A percentile compares a stretch with the other conserved stretches of the same genome.
Evolutionary conservation across 2,888 invertebrate genomes (phyloP).

Genomic region (Papilio gigon): DNA sequence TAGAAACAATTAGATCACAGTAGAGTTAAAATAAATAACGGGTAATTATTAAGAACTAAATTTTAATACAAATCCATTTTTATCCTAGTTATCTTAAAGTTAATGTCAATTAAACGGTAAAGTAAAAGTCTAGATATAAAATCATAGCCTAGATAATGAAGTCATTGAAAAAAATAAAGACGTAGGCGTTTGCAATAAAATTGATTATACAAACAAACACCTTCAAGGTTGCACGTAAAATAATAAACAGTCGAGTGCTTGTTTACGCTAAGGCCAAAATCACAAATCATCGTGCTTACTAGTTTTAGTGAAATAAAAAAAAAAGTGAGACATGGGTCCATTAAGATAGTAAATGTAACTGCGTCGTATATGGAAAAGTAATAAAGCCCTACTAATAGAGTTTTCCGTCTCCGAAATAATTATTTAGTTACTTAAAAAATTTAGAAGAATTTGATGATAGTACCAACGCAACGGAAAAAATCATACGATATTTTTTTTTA

Average conservation of each 20-base stretch:
- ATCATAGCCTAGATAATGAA: neutral
- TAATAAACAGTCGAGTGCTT: neutral
- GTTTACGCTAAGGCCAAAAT: slow-evolving; percentile 9
- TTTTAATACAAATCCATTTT: neutral
- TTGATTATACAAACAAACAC: neutral
- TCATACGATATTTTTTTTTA: no score
- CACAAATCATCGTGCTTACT: neutral
- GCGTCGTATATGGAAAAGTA: neutral
- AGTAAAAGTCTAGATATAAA: neutral
- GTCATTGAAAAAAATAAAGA: neutral
- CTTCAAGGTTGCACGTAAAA: slow-evolving; percentile 5
- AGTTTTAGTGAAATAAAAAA: neutral
- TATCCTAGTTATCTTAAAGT: neutral
- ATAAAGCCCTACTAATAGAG: no score
- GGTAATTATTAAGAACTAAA: neutral
- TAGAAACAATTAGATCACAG: neutral
- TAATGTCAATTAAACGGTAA: neutral
- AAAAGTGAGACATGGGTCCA: neutral
- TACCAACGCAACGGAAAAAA: neutral
- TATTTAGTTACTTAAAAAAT: neutral
- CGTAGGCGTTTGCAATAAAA: neutral
- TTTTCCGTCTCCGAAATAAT: no score
- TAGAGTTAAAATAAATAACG: neutral
- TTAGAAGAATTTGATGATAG: neutral
- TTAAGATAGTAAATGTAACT: neutral